Base-by-base conservation (phyloP, 2,113 vertebrate species). In the Crotophaga sulcirostris region DNA sequence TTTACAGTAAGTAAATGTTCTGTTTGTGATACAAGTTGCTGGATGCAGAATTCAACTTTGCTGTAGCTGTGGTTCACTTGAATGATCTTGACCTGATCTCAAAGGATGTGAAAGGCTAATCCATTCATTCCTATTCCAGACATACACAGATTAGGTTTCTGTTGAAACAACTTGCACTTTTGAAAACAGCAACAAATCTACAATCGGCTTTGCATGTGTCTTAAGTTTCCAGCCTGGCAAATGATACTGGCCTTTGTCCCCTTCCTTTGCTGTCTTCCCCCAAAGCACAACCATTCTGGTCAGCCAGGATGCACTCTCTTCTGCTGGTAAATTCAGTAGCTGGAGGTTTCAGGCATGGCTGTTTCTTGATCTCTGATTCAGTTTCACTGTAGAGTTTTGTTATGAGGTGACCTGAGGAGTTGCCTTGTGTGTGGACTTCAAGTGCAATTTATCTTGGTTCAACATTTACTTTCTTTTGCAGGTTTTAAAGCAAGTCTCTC, bases 71-170 rank as follows among this genome's bases (percentile, higher is more conserved):
- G 84, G 70, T 52, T 91, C 2, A 40, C 81, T 60, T 51, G 76
- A 36, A 51, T 21, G 87, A 96, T 89, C 94, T 89, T 70, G 81
- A 89, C 94, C 78, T 87, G 91, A 93, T 96, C 84, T 60, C 47
- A 84, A 80, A 93, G 66, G 75, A 69, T 95, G 83, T 94, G 90
- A 87, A 95, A 97, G 93, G 88, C 93, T 97, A 96, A 97, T 96
- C 91, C 16, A 21, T 91, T 97, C 84, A 94, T 97, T 97, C 95
- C 80, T 91, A 91, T 96, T 97, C 96, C 78, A 95, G 88, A 89
- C 90, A 93, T 90, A 83, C 91, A 73, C 79, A 96, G 94, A 91
- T 95, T 92, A 97, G 89, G 80, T 73, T 88, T 90, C 88, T 89
- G 87, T 96, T 84, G 89, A 96, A 96, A 93, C 80, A 96, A n/a